Conservation (phyloP, 2,797 vertebrate genomes). For the Syngnathus rostellatus region DNA sequence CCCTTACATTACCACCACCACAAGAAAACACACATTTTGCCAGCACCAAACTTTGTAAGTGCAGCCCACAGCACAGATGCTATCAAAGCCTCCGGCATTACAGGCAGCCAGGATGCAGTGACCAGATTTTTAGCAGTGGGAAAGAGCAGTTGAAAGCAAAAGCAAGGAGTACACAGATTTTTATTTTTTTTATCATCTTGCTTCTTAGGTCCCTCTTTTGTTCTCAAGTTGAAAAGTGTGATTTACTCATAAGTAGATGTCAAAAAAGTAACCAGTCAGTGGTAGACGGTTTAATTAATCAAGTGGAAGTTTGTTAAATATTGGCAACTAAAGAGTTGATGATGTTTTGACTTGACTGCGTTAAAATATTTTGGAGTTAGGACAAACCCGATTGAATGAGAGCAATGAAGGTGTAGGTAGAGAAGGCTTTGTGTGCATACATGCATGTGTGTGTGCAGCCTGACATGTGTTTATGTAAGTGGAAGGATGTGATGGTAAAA, state of each 20-base stretch:
- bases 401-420: background rate
- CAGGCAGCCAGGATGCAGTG: constrained; percentile 15
- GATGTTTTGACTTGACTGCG: background rate
- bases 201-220: background rate
- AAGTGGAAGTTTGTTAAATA: background rate
- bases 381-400: constrained; percentile 10
- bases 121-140: constrained; percentile 23
- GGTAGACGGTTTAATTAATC: background rate
- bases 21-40: constrained; percentile 16
- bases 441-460: background rate
- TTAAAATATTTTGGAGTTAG: background rate
- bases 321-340: background rate
- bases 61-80: constrained; percentile 36
- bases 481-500: constrained; percentile 54
- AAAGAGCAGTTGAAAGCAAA: constrained; percentile 6
- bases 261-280: background rate
- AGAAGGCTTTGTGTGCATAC: too few relatives aligned
- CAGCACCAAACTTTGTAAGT: constrained; percentile 23
- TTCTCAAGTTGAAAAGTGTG: background rate
- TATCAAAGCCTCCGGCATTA: constrained; percentile 32
- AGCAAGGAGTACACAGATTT: constrained; percentile 13
- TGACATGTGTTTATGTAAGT: constrained; percentile 45
- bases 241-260: background rate
- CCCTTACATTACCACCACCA: constrained; percentile 16
- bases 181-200: constrained; percentile 7